Evolutionary conservation across 1,140 invertebrate genomes (phyloP).

Genomic region (Anastatus disparis): DNA sequence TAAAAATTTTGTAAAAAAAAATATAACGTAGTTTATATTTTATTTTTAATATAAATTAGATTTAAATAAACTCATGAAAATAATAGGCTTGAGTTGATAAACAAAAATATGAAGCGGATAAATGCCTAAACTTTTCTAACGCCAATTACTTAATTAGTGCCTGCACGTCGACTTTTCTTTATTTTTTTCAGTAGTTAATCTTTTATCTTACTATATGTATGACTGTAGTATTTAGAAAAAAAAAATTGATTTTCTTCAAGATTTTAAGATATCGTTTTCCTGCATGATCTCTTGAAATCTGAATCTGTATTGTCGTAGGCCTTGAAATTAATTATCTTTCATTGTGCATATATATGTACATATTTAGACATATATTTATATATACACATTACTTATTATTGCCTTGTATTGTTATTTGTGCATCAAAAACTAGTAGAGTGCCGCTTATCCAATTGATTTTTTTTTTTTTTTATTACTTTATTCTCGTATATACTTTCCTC

Average conservation of each 20-base stretch:
- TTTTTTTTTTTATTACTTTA: too few relatives aligned
- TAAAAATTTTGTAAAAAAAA: slow-evolving; percentile 59
- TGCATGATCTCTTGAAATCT: slow-evolving; percentile 41
- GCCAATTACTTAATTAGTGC: slow-evolving; percentile 28
- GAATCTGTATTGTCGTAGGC: slow-evolving; percentile 24
- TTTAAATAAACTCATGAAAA: background rate
- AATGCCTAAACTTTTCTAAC: slow-evolving; percentile 23
- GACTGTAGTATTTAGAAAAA: slow-evolving; percentile 16
- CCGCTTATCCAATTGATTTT: slow-evolving; percentile 20
- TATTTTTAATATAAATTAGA: slow-evolving; percentile 43
- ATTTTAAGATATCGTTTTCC: slow-evolving; percentile 38
- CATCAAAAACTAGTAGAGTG: slow-evolving; percentile 36
- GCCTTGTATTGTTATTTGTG: slow-evolving; percentile 28
- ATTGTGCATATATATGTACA: slow-evolving; percentile 17
- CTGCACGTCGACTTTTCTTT: slow-evolving; percentile 28
- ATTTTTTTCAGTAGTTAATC: slow-evolving; percentile 20
- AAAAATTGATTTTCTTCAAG: slow-evolving; percentile 42
- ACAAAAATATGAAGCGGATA: background rate
- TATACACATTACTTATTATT: slow-evolving; percentile 3
- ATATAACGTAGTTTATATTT: slow-evolving; percentile 61
- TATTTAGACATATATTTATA: too few relatives aligned
- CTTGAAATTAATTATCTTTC: slow-evolving; percentile 16
- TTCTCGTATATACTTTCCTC: slow-evolving; percentile 18
- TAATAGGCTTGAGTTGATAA: background rate
- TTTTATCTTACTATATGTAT: slow-evolving; percentile 20